These are phyloP conservation scores for Agelaius phoeniceus DNA, from an alignment of 2,113 vertebrate genomes.

Conservation along the genomic window DNA sequence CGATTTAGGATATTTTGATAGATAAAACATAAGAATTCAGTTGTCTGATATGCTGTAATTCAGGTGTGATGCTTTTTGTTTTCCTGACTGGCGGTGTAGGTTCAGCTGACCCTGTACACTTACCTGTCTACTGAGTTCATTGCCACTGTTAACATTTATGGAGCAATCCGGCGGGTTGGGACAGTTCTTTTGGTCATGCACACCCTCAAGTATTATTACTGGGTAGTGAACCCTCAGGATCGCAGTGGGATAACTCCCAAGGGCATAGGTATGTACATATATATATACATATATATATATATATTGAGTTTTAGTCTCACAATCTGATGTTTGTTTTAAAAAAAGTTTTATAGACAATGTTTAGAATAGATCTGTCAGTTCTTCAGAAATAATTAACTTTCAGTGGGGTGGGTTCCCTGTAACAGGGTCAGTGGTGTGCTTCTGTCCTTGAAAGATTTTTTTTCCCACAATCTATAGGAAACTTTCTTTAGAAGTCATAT, in stretches of 20 bases:
- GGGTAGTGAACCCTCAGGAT: conserved; percentile 93
- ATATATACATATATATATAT: conserved; percentile 70
- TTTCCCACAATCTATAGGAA: background rate
- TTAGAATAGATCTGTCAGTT: background rate
- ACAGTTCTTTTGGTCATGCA: conserved; percentile 96
- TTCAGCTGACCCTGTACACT: conserved; percentile 91
- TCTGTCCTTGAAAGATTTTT: background rate
- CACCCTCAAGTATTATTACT: conserved; percentile 96
- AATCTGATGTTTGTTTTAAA: background rate
- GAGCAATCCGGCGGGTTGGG: conserved; percentile 90
- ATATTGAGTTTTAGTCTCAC: background rate
- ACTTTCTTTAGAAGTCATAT: background rate
- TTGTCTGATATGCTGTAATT: background rate
- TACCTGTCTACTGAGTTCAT: conserved; percentile 96
- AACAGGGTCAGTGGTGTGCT: background rate
- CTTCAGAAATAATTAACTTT: background rate
- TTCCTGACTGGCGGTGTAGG: conserved; percentile 71
- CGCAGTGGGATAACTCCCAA: conserved; percentile 93
- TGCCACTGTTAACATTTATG: conserved; percentile 95
- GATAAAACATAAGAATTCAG: background rate
- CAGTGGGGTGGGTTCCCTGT: background rate
- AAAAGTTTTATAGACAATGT: background rate
- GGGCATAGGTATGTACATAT: conserved; percentile 81
- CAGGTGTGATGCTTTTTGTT: background rate
- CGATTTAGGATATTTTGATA: background rate